Percentiles rank a stretch among this genome's conserved stretches.
phyloP scores from a whole-genome alignment of 1,140 invertebrate species.

The Bombus confusus region DNA sequence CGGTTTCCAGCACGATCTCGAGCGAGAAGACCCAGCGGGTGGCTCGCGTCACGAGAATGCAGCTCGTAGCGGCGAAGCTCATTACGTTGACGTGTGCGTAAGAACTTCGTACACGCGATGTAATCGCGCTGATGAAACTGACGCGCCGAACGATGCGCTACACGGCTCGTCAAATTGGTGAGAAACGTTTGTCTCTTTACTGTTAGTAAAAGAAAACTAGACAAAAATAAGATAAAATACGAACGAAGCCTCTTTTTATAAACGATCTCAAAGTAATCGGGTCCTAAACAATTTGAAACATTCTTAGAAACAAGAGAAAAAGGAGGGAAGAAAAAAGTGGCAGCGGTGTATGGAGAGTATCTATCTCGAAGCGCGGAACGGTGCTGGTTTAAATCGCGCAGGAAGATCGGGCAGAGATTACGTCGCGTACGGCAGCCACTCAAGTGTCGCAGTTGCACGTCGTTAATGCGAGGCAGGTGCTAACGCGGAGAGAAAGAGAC shows the following conservation, averaged over 20 bases:
- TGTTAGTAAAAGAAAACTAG: neutral
- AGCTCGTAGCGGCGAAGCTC: conserved; percentile 53
- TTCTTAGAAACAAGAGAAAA: neutral
- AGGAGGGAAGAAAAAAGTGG: neutral
- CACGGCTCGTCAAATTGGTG: neutral
- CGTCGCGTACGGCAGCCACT: conserved; percentile 58
- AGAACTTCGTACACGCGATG: conserved; percentile 48
- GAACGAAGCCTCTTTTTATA: neutral
- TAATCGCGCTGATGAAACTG: conserved; percentile 29
- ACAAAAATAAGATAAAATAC: neutral
- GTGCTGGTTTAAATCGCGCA: conserved; percentile 50
- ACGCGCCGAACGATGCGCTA: conserved; percentile 17
- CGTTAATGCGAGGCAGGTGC: conserved; percentile 67
- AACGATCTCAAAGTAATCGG: neutral
- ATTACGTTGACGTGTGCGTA: conserved; percentile 58
- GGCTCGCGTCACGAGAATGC: conserved; percentile 62
- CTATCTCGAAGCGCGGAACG: conserved; percentile 6
- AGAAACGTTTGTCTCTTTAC: conserved; percentile 7
- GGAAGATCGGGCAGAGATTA: conserved; percentile 54
- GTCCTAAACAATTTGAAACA: neutral
- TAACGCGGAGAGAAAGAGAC: conserved; percentile 60
- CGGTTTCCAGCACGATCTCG: conserved; percentile 44
- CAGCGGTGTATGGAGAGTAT: neutral
- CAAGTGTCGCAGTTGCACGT: conserved; percentile 62
- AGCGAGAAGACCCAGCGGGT: conserved; percentile 56